These are phyloP conservation scores for Tetramorium alpestre DNA, from an alignment of 1,140 invertebrate species.

Conservation along the genomic window DNA sequence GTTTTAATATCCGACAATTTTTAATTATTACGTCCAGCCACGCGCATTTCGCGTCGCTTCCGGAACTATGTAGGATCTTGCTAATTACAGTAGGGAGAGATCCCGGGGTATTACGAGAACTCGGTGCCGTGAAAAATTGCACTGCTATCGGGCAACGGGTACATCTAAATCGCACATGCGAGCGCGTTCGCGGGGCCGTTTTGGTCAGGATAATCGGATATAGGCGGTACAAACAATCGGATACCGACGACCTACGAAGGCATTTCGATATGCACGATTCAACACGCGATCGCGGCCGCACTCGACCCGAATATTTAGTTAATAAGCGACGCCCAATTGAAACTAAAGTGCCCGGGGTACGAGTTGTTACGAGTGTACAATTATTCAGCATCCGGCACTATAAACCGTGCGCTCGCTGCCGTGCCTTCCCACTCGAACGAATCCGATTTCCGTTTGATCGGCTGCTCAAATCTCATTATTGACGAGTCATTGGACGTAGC, in stretches of 20 bases:
- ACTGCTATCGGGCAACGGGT: neutral
- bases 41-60: conserved; percentile 23
- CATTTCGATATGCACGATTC: conserved; percentile 40
- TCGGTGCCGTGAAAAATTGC: conserved; percentile 18
- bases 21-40: conserved; percentile 39
- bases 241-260: conserved; percentile 9
- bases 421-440: conserved; percentile 36
- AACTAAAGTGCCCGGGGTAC: conserved; percentile 40
- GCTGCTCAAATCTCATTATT: conserved; percentile 35
- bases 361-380: conserved; percentile 48
- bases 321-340: conserved; percentile 54
- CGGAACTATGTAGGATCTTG: conserved; percentile 1
- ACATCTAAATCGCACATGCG: conserved; percentile 28
- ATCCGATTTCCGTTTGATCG: conserved; percentile 51
- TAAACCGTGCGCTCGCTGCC: conserved; percentile 6
- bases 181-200: conserved; percentile 15
- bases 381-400: conserved; percentile 38
- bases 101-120: conserved; percentile 17
- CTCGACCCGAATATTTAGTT: conserved; percentile 59
- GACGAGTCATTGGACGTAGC: conserved; percentile 36
- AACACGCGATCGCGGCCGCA: conserved; percentile 23
- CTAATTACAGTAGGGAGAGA: conserved; percentile 29
- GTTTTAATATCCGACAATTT: conserved; percentile 51
- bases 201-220: conserved; percentile 30
- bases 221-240: neutral